Conservation (phyloP, 2,113 vertebrate genomes). For the Crotalus helleri region DNA sequence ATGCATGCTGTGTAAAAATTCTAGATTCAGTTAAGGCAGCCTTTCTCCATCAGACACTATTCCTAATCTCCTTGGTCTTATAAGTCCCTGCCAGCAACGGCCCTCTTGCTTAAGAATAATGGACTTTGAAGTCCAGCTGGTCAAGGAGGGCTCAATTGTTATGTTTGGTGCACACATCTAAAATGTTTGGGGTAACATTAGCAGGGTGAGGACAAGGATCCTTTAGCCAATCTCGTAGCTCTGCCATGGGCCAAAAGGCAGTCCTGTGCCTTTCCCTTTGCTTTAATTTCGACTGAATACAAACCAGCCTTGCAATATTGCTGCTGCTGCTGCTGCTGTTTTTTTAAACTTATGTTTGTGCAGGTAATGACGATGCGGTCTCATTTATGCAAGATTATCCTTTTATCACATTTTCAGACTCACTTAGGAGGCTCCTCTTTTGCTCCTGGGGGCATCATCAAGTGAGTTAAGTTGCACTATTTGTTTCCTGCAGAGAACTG, state of each 20-base stretch:
- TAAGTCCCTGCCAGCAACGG: not conserved
- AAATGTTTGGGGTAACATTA: not conserved
- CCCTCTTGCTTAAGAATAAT: not conserved
- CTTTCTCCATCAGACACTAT: not conserved
- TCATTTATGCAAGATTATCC: slow-evolving; percentile 85
- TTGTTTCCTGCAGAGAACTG: slow-evolving; percentile 80
- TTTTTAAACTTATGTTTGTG: slow-evolving; percentile 49
- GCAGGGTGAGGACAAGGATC: not conserved
- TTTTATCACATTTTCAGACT: slow-evolving; percentile 83
- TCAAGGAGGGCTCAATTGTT: not conserved
- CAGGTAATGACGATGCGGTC: slow-evolving; percentile 77
- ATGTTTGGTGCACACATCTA: not conserved
- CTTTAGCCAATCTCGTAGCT: not conserved
- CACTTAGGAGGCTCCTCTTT: slow-evolving; percentile 78
- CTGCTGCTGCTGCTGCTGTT: not conserved
- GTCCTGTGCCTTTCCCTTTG: fast-evolving
- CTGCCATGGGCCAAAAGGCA: not conserved
- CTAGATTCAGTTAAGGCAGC: not conserved
- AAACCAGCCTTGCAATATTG: slow-evolving; percentile 47
- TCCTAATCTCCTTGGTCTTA: not conserved
- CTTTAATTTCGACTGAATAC: slow-evolving; percentile 45
- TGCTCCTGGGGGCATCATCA: slow-evolving; percentile 79
- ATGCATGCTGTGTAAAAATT: not conserved
- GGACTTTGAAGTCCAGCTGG: not conserved
- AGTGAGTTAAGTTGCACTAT: slow-evolving; percentile 83